A percentile compares a stretch with the other conserved stretches of the same genome.
Conservation (phyloP, 2,797 vertebrate genomes). For the Sebastiscus tertius region DNA sequence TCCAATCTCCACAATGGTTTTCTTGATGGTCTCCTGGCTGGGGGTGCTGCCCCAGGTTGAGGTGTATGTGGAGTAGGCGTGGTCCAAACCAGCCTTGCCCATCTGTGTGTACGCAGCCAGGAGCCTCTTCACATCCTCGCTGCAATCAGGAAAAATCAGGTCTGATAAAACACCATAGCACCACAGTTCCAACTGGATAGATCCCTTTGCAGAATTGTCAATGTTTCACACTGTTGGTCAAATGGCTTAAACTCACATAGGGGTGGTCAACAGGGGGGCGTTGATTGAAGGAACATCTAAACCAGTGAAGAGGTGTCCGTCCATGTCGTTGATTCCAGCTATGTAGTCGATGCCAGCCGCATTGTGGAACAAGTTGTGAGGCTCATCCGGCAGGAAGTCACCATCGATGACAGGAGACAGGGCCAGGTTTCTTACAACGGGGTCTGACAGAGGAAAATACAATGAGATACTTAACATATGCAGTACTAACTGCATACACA, state of each 20-base stretch:
- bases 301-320: slow-evolving; percentile 88
- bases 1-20: slow-evolving; percentile 83
- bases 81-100: slow-evolving; percentile 69
- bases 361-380: slow-evolving; percentile 86
- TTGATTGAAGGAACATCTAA: slow-evolving; percentile 87
- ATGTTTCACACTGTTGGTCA: neutral
- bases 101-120: slow-evolving; percentile 82
- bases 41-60: slow-evolving; percentile 79
- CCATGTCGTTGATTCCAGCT: slow-evolving; percentile 91
- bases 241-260: slow-evolving; percentile 75
- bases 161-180: neutral
- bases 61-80: slow-evolving; percentile 81
- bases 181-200: neutral
- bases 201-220: neutral
- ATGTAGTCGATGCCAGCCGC: slow-evolving; percentile 90
- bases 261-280: slow-evolving; percentile 60
- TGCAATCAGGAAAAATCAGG: slow-evolving; percentile 48
- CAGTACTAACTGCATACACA: neutral
- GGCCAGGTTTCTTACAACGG: slow-evolving; percentile 81
- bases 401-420: slow-evolving; percentile 89
- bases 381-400: slow-evolving; percentile 89
- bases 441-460: slow-evolving; percentile 74
- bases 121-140: slow-evolving; percentile 80
- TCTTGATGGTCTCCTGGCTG: slow-evolving; percentile 83
- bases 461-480: neutral